Evolutionary conservation across 1,140 invertebrate genomes (phyloP), one percentile per base, ranked within the genome.

Genomic region (Ooceraea biroi): DNA sequence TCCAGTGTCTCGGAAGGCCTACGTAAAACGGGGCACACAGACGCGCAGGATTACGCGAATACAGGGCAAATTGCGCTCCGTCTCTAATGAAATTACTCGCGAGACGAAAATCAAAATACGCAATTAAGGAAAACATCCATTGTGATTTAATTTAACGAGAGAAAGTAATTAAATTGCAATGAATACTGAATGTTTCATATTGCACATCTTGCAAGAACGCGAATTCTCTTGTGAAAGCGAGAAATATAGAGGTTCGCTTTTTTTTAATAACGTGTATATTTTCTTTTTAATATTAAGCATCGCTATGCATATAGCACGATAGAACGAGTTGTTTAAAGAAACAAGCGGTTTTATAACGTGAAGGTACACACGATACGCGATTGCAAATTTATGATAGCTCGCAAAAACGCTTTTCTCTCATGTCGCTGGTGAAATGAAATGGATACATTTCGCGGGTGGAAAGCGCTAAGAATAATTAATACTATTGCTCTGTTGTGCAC

Each of bases 391-490:
- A 36, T 30, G 30, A 48, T 4, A 63, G 14, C 19, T 10, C 44
- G n/a, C 14, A 27, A n/a, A 25, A 14, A 71, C 41, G 22, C 8
- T 22, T 61, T 44, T 41, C 52, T 44, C 52, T 44, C 4, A 77
- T 44, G 44, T 17, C 19, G 46, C 17, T n/a, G 22, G 25, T 11
- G 11, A 66, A 3, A 66, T n/a, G 25, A 1, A 4, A n/a, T 60
- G n/a, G n/a, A 55, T 3, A 19, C 3, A 52, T 55, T 73, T 58
- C 11, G 58, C 19, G 22, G 3, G 14, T 8, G n/a, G 46, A 44
- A 27, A 66, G 19, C 10, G 63, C 10, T 66, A 25, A 44, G 30
- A 78, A 68, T 55, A 68, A 78, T 78, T 78, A 66, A 66, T 41
- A 68, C 5, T 41, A 78, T 68, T 68, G 30, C 44, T 14, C 7